phyloP scores from a whole-genome alignment of 1,140 invertebrate species.

The Drosophila erecta region DNA sequence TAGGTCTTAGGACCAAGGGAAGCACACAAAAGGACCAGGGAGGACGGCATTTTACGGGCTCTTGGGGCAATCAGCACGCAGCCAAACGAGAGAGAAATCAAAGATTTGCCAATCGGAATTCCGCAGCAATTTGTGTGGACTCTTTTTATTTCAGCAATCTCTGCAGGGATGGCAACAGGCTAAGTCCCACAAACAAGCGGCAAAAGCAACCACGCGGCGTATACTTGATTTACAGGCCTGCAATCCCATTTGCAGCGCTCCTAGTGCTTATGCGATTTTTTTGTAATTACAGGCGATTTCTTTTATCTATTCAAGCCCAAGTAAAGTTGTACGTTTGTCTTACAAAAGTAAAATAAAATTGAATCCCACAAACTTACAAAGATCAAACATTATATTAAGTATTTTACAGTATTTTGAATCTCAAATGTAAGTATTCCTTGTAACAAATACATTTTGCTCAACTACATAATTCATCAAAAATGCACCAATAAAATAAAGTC shows the following conservation, averaged over 20 bases:
- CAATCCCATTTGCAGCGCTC: not conserved
- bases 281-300: not conserved
- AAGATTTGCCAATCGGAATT: slow-evolving; percentile 51
- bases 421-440: no score
- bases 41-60: slow-evolving; percentile 24
- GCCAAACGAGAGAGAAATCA: slow-evolving; percentile 24
- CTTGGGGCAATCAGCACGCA: slow-evolving; percentile 56
- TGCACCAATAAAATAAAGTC: no score
- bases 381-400: no score
- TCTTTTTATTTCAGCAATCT: slow-evolving; percentile 12
- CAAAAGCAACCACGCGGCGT: slow-evolving; percentile 14
- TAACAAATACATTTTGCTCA: no score
- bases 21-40: slow-evolving; percentile 5
- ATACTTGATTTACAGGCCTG: slow-evolving; percentile 1
- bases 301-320: not conserved
- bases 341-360: no score
- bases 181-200: not conserved
- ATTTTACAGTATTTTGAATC: no score
- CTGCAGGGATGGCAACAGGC: slow-evolving; percentile 13
- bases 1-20: slow-evolving; percentile 3
- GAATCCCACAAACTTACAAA: no score
- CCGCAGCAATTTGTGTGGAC: slow-evolving; percentile 31
- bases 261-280: no score
- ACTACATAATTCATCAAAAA: no score
- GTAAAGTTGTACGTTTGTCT: no score